Conservation (phyloP, 2,113 vertebrate genomes). For the Colaptes auratus region DNA sequence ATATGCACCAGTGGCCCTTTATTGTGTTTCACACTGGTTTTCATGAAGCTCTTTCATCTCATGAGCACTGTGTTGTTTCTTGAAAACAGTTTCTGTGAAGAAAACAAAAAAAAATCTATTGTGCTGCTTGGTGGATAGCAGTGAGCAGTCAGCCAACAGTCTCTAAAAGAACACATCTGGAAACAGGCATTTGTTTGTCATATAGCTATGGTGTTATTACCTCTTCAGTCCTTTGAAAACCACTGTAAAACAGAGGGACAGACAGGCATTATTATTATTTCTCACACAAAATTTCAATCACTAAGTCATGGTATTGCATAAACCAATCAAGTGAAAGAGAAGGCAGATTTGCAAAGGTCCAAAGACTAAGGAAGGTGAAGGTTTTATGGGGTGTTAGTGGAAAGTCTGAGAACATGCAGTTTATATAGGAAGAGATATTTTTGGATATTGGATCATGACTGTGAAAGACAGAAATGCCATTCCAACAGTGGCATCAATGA, state of each 20-base stretch:
- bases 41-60: conserved; percentile 70
- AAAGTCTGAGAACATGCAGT: background rate
- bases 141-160: background rate
- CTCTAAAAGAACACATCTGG: background rate
- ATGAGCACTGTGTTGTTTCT: conserved; percentile 40
- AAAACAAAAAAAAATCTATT: background rate
- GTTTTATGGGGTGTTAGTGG: fast-evolving
- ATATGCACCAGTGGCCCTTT: background rate
- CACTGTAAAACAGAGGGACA: background rate
- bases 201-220: background rate
- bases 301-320: background rate
- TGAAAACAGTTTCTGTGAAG: background rate
- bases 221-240: background rate
- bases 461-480: background rate
- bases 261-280: background rate
- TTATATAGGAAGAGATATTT: background rate
- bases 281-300: background rate
- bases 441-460: background rate
- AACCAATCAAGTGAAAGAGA: background rate
- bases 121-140: background rate
- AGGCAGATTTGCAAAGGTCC: background rate
- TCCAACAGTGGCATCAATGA: background rate
- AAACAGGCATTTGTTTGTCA: background rate
- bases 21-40: conserved; percentile 49
- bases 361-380: background rate